These are phyloP conservation scores for Tetraodon nigroviridis DNA, from an alignment of 2,113 vertebrate species.

Conservation along the genomic window DNA sequence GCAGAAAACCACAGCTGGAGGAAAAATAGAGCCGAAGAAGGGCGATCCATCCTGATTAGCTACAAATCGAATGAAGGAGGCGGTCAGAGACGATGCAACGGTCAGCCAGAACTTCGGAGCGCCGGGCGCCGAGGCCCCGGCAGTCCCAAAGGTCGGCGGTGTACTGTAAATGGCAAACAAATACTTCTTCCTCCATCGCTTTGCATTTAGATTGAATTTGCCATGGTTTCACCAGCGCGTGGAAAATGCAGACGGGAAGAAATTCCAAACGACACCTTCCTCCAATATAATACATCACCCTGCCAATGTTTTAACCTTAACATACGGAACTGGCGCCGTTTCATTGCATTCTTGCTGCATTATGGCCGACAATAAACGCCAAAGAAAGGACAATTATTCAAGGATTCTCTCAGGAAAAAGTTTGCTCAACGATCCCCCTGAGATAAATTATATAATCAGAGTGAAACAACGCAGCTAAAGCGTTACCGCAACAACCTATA, in stretches of 20 bases:
- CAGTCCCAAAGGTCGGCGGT: conserved; percentile 16
- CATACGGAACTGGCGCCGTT: neutral
- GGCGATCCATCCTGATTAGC: conserved; percentile 61
- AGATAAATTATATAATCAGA: neutral
- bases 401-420: too few species aligned
- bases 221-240: conserved; percentile 9
- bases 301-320: conserved; percentile 8
- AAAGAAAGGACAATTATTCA: too few species aligned
- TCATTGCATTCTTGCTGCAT: conserved; percentile 13
- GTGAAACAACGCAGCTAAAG: neutral
- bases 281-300: conserved; percentile 37
- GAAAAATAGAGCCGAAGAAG: conserved; percentile 29
- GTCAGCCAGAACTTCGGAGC: conserved; percentile 31
- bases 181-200: conserved; percentile 44
- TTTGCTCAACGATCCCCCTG: neutral
- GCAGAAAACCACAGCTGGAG: conserved; percentile 19
- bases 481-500: too few species aligned
- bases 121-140: conserved; percentile 1
- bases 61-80: conserved; percentile 41
- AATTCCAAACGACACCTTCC: conserved; percentile 36
- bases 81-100: conserved; percentile 23
- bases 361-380: neutral
- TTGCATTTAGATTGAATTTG: conserved; percentile 72
- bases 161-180: conserved; percentile 49
- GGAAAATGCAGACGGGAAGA: conserved; percentile 31